Evolutionary conservation across 1,140 invertebrate species (phyloP).

Genomic region (Hypothenemus hampei): DNA sequence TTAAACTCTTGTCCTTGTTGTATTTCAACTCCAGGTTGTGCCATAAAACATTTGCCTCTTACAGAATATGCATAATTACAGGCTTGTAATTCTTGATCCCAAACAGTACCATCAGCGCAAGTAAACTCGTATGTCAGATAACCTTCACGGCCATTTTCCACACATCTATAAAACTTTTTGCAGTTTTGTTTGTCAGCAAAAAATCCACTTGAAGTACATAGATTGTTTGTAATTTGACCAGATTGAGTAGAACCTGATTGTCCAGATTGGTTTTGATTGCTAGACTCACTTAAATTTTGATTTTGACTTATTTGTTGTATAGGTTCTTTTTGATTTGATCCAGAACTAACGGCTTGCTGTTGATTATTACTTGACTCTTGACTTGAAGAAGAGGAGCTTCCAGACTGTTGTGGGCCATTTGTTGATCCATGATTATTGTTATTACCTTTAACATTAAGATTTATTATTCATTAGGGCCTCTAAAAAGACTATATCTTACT

Average conservation of each 20-base stretch:
- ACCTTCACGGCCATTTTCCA: constrained; percentile 50
- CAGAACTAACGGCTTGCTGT: no score
- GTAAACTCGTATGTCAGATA: constrained; percentile 56
- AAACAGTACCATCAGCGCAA: constrained; percentile 61
- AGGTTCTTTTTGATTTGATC: no score
- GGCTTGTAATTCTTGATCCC: constrained; percentile 51
- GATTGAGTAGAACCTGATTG: neutral
- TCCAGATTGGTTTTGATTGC: neutral
- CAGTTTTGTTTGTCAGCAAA: constrained; percentile 54
- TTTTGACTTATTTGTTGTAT: no score
- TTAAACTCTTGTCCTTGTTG: no score
- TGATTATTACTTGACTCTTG: no score
- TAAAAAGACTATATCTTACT: no score
- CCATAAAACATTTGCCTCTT: constrained; percentile 22
- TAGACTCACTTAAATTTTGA: neutral
- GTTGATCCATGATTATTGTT: no score
- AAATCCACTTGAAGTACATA: constrained; percentile 39
- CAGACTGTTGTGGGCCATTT: no score
- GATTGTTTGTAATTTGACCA: constrained; percentile 11
- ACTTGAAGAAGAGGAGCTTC: no score
- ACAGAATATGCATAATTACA: constrained; percentile 57
- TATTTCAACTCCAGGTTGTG: constrained; percentile 2
- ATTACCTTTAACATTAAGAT: no score
- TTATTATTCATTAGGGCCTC: no score
- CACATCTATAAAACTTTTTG: constrained; percentile 65